These are phyloP conservation scores for Cryptotis parvus DNA, from an alignment of 2,113 vertebrate genomes.

Conservation along the genomic window DNA sequence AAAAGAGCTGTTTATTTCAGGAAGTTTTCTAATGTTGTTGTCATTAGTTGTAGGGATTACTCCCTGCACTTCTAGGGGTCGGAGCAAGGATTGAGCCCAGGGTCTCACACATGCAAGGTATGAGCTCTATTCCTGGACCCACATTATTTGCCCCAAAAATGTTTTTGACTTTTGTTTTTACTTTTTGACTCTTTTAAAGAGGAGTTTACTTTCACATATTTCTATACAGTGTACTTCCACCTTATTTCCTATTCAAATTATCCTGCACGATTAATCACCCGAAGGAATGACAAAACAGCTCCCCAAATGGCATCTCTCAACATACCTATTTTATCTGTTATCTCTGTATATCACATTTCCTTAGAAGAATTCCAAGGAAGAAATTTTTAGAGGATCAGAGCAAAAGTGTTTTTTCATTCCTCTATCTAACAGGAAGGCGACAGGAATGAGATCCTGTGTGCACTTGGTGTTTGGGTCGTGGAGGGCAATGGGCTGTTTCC, in stretches of 20 bases:
- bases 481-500: conserved; percentile 37
- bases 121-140: too few relatives aligned
- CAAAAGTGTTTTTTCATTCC: conserved; percentile 37
- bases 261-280: background rate
- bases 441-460: background rate
- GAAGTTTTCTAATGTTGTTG: background rate
- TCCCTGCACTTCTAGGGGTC: too few relatives aligned
- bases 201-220: conserved; percentile 5
- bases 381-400: conserved; percentile 47
- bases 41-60: too few relatives aligned
- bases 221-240: conserved; percentile 35
- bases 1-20: conserved; percentile 52
- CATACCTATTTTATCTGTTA: conserved; percentile 52
- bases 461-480: background rate
- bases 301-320: conserved; percentile 19
- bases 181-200: conserved; percentile 42
- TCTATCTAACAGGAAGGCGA: conserved; percentile 62
- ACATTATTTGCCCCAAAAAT: too few relatives aligned
- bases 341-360: conserved; percentile 71
- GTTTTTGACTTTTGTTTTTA: conserved; percentile 17
- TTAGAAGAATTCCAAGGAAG: conserved; percentile 61
- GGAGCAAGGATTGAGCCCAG: too few relatives aligned
- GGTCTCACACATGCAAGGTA: too few relatives aligned
- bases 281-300: conserved; percentile 31
- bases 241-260: conserved; percentile 39